Base-by-base conservation (phyloP, 92 coral and sea anemone species). In the Hydrozoanthus gracilis region DNA sequence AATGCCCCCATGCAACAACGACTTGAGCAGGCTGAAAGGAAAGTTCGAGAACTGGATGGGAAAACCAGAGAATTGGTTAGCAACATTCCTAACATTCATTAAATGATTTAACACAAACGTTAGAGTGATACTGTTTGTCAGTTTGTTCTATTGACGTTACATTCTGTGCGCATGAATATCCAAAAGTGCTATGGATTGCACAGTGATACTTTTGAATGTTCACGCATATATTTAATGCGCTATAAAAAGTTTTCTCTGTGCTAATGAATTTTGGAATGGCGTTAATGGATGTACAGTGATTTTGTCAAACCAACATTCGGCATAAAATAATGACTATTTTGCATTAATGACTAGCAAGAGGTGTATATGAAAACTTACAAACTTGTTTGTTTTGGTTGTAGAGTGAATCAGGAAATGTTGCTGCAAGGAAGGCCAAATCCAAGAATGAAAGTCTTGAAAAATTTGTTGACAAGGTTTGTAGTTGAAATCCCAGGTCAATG, bases 391-490 rank as follows among this genome's bases (percentile, higher is more conserved):
- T 67, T 67, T 8, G 44, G 48, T 45, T 61, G 58, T 68, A 94
- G 98, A 90, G 76, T 78, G 92, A 92, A 60, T 61, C 85, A 86
- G 95, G 98, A 14, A 88, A 62, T 82, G 91, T 68, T 15, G 91
- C 87, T 27, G 71, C 83, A 69, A 88, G 88, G 56, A 92, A 83
- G 79, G 93, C 95, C 52, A 94, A 94, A 16, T 72, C 94, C 20
- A 94, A 94, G 84, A 92, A 89, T 86, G 98, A 94, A 35, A 93
- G 91, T 62, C 79, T 94, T 61, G 98, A 92, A 44, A 90, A 83
- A 58, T 90, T 80, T 58, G 89, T 86, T 49, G 98, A 94, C 56
- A 91, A 78, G 98, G 98, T 92, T 76, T 44, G 60, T 20, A 15
- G 44, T 68, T 5, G 55, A 18, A 49, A 20, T 55, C 39, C 4